Base-by-base conservation (phyloP, 1,140 invertebrate species). In the Drosophila micromelanica region DNA sequence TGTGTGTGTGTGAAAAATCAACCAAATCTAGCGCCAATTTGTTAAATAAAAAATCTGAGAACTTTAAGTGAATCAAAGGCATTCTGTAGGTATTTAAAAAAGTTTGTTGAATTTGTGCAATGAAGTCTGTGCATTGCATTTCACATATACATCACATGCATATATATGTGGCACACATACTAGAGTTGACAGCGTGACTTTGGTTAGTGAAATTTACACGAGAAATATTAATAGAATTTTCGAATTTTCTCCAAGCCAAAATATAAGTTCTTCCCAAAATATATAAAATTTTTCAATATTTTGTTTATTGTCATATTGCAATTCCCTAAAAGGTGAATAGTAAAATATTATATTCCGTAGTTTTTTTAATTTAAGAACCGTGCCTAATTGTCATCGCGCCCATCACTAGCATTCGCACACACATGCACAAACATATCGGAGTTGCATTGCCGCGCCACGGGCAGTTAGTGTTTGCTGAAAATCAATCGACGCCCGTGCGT, bases 391-490 rank as follows among this genome's bases (percentile, higher is more conserved):
- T 23, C 32, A 38, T 27, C 17, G n/a, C 32, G 46, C 38, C 9
- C 69, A 72, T 65, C 70, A 23, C 64, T 73, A 73, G 56, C 55
- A 35, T 54, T 49, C 6, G 17, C 56, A 48, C 48, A 46, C 38
- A 67, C 35, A 30, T 35, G 42, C 42, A 37, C 46, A 60, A 27
- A 40, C 52, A 17, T 30, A 37, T 35, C 56, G 54, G 55, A 82
- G 81, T 56, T 82, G 81, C 78, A 75, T 86, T 80, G 68, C 62
- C 80, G 80, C 82, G 75, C 71, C 49, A 67, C 64, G 64, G 64
- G 59, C 55, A 68, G 64, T 69, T 61, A 67, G 43, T 72, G 69
- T 59, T 72, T 72, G 69, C 46, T 67, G 82, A 87, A 86, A 87
- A 87, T 78, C 78, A 87, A 82, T 78, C 69, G 81, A 71, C 60